Evolutionary conservation across 2,888 invertebrate genomes (phyloP), one percentile per base, ranked within the genome.

Genomic region (Drosophila niveifrons): DNA sequence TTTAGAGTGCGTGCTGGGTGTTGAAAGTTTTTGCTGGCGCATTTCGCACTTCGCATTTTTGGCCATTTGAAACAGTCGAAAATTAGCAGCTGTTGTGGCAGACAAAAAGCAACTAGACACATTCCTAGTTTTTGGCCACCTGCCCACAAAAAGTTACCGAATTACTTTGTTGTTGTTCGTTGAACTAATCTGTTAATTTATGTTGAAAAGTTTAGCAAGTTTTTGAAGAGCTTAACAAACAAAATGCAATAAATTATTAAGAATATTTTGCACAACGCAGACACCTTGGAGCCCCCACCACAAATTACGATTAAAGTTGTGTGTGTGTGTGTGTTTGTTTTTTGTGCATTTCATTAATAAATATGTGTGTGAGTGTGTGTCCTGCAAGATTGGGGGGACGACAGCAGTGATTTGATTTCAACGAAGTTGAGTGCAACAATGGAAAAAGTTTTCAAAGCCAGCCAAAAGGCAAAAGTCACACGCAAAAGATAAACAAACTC

Each of bases 221-320:
- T 87, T 70, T 73, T 75, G 73, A 84, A 75, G 75, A 75, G 83
- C 83, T 83, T 84, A 82, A 72, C 75, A 72, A 78, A 87, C 87
- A 84, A 87, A 87, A 72, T 78, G 87, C 73, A 82, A 87, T 83
- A 83, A 83, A 83, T 87, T 87, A 87, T 80, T 80, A 73, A 84
- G 75, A 84, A 82, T 75, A 83, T 84, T 81, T 80, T 66, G 23
- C 68, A 64, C 66, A 69, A 57, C 58, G 65, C 61, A 74, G 48
- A 63, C 63, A 23, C 23, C 23, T 23, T 23, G 23, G 15, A n/a
- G 13, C 41, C 11, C 23, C 23, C 17, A 50, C 39, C 36, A 3
- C 29, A 51, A 48, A 46, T 52, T 51, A 29, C 36, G 51, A 50
- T 50, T 50, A 51, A 53, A 61, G 46, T 67, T 13, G 23, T 23